A percentile compares a stretch with the other conserved stretches of the same genome.
These are phyloP conservation scores for Metalampra italica DNA, from an alignment of 2,888 invertebrate species.

Conservation along the genomic window DNA sequence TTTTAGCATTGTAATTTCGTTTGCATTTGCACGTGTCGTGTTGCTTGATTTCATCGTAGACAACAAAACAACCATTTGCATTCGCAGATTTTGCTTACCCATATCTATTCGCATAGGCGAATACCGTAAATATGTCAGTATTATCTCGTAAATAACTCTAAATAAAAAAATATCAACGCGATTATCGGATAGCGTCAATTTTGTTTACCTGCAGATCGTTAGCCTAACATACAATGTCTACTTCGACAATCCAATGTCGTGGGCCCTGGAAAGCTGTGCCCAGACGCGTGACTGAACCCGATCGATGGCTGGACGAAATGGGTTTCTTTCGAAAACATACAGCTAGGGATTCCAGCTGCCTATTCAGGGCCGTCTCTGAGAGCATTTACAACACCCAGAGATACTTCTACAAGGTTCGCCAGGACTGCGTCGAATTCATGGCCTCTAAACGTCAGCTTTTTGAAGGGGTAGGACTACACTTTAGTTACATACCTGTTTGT, in stretches of 20 bases:
- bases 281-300: conserved; percentile 75
- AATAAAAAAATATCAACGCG: conserved; percentile 3
- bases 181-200: conserved; percentile 52
- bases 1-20: conserved; percentile 32
- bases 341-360: conserved; percentile 91
- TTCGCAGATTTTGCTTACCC: conserved; percentile 50
- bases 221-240: conserved; percentile 52
- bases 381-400: conserved; percentile 85
- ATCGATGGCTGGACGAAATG: conserved; percentile 88
- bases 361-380: conserved; percentile 93
- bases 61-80: conserved; percentile 75
- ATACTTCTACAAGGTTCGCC: conserved; percentile 85
- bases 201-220: conserved; percentile 74
- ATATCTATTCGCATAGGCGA: conserved; percentile 68
- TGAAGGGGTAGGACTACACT: conserved; percentile 71
- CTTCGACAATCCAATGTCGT: conserved; percentile 68
- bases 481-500: conserved; percentile 1
- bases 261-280: conserved; percentile 66
- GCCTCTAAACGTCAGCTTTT: conserved; percentile 81
- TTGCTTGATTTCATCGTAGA: conserved; percentile 54
- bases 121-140: conserved; percentile 12
- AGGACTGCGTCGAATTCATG: conserved; percentile 86
- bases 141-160: background rate
- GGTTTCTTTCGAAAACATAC: conserved; percentile 92
- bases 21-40: conserved; percentile 72